These are phyloP conservation scores for Oryzias sinensis DNA, from an alignment of 2,797 vertebrate genomes.

Conservation along the genomic window DNA sequence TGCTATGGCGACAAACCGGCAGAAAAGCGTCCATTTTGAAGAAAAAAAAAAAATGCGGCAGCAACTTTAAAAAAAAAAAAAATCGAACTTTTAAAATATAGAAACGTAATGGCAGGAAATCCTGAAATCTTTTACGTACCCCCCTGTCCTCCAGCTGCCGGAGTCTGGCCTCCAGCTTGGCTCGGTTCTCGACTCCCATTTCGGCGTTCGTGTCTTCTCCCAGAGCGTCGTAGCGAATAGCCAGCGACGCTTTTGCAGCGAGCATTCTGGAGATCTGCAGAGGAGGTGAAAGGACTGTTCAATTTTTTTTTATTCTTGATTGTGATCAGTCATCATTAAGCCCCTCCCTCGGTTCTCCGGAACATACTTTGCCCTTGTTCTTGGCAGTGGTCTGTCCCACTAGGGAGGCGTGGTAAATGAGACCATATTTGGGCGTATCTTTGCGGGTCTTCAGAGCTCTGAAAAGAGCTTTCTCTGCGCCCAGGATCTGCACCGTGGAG, in stretches of 20 bases:
- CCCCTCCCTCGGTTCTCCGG: fast-evolving
- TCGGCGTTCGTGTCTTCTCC: slow-evolving; percentile 91
- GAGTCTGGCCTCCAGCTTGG: slow-evolving; percentile 90
- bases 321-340: not conserved
- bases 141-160: slow-evolving; percentile 92
- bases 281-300: not conserved
- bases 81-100: no score
- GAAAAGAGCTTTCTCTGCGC: slow-evolving; percentile 96
- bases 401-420: slow-evolving; percentile 96
- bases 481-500: slow-evolving; percentile 95
- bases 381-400: slow-evolving; percentile 95
- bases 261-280: slow-evolving; percentile 94
- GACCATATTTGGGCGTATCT: slow-evolving; percentile 96
- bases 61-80: no score
- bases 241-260: slow-evolving; percentile 91
- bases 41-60: no score
- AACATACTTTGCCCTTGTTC: slow-evolving; percentile 95
- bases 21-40: no score
- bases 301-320: not conserved
- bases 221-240: slow-evolving; percentile 93
- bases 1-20: no score
- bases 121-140: slow-evolving; percentile 72
- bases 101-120: no score
- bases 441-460: slow-evolving; percentile 92
- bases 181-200: slow-evolving; percentile 91